Percentiles rank a stretch among this genome's conserved stretches.
phyloP scores from a whole-genome alignment of 2,888 invertebrate species.

The Pristionchus mayeri region DNA sequence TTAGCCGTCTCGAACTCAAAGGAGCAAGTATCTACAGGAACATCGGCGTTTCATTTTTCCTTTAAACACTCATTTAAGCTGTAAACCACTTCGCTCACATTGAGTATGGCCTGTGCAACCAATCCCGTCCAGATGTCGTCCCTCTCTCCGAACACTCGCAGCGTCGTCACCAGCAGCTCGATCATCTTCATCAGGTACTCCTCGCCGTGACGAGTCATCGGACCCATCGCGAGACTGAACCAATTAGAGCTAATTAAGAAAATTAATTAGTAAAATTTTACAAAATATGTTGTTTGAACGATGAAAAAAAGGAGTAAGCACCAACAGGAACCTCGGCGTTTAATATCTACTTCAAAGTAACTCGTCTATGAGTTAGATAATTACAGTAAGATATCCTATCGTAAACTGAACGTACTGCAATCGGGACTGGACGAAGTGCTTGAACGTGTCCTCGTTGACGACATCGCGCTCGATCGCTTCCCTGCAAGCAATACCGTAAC shows the following conservation, averaged over 20 bases:
- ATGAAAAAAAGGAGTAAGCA: too few relatives aligned
- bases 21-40: too few relatives aligned
- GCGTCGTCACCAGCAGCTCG: background rate
- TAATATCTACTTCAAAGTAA: background rate
- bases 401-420: background rate
- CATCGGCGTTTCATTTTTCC: too few relatives aligned
- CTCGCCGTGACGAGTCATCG: background rate
- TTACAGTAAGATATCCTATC: background rate
- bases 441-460: background rate
- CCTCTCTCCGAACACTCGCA: background rate
- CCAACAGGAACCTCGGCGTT: background rate
- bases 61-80: too few relatives aligned
- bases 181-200: background rate
- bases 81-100: too few relatives aligned
- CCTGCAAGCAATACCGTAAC: background rate
- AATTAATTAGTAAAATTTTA: background rate
- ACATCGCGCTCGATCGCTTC: background rate
- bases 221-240: background rate
- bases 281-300: background rate
- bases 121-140: background rate
- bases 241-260: background rate
- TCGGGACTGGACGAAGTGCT: background rate
- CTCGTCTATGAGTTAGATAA: too few relatives aligned
- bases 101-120: background rate
- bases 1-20: too few relatives aligned